phyloP scores from a whole-genome alignment of 2,888 invertebrate species.

The Sthenelais limicola region DNA sequence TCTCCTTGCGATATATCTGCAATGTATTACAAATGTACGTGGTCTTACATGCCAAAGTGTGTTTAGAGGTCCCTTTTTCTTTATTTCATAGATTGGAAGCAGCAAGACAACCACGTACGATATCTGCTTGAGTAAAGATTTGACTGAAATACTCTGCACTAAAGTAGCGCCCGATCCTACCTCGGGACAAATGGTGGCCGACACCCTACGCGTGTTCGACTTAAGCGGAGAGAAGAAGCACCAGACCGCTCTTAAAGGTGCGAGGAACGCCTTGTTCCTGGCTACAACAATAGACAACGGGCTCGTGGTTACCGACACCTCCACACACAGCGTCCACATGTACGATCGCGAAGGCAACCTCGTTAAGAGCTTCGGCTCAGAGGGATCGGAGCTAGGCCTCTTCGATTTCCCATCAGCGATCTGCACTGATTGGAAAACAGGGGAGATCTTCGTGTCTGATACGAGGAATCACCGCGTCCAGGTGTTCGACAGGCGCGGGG shows the following conservation, averaged over 20 bases:
- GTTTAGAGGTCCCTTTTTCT: too few relatives aligned
- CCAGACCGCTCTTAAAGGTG: slow-evolving; percentile 23
- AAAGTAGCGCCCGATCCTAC: slow-evolving; percentile 36
- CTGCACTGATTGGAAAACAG: neutral
- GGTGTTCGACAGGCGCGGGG: slow-evolving; percentile 47
- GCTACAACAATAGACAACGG: slow-evolving; percentile 44
- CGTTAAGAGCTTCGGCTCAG: slow-evolving; percentile 44
- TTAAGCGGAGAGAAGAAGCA: slow-evolving; percentile 41
- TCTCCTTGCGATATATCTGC: too few relatives aligned
- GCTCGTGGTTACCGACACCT: slow-evolving; percentile 46
- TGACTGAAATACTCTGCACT: slow-evolving; percentile 34
- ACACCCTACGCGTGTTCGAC: slow-evolving; percentile 39
- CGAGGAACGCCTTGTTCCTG: slow-evolving; percentile 40
- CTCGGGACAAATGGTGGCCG: slow-evolving; percentile 36
- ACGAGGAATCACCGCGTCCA: slow-evolving; percentile 49
- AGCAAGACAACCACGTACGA: slow-evolving; percentile 42
- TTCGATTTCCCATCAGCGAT: slow-evolving; percentile 46
- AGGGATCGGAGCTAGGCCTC: slow-evolving; percentile 39
- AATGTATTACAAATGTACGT: too few relatives aligned
- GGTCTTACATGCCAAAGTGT: too few relatives aligned
- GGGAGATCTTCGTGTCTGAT: slow-evolving; percentile 49
- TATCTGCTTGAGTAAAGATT: slow-evolving; percentile 30
- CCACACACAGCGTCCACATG: slow-evolving; percentile 42
- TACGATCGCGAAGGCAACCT: slow-evolving; percentile 45
- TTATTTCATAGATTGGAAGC: slow-evolving; percentile 18